phyloP scores from a whole-genome alignment of 2,888 invertebrate genomes.

The Trachelus stipa region DNA sequence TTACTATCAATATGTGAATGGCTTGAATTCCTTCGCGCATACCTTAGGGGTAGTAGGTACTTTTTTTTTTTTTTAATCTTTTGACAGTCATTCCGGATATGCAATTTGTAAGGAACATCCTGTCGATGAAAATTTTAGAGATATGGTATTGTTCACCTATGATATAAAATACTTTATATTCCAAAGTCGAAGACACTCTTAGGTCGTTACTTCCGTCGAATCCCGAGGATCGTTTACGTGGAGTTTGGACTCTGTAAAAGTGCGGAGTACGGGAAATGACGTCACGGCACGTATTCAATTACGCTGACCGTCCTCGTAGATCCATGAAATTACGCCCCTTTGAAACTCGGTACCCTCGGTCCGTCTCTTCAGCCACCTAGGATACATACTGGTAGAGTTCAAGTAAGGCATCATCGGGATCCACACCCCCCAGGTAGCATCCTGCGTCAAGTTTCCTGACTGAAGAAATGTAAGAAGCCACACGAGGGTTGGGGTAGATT shows the following conservation, averaged over 20 bases:
- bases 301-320: slow-evolving; percentile 42
- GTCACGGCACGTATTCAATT: slow-evolving; percentile 59
- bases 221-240: not conserved
- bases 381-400: not conserved
- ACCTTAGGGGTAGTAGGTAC: not conserved
- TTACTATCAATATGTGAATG: not conserved
- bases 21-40: not conserved
- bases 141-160: not conserved
- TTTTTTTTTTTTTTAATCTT: not conserved
- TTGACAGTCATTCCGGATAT: not conserved
- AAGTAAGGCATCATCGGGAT: not conserved
- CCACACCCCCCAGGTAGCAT: not conserved
- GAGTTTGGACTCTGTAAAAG: slow-evolving; percentile 17
- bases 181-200: not conserved
- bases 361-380: not conserved
- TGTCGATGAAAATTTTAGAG: not conserved
- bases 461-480: not conserved
- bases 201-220: not conserved
- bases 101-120: not conserved
- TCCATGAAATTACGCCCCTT: slow-evolving; percentile 43
- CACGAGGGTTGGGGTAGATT: not conserved
- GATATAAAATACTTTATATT: not conserved
- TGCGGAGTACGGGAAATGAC: slow-evolving; percentile 41
- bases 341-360: slow-evolving; percentile 24
- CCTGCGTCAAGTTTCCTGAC: not conserved